Evolutionary conservation across 2,888 invertebrate genomes (phyloP), one percentile per base, ranked within the genome.

Genomic region (Diarsia dahlii): DNA sequence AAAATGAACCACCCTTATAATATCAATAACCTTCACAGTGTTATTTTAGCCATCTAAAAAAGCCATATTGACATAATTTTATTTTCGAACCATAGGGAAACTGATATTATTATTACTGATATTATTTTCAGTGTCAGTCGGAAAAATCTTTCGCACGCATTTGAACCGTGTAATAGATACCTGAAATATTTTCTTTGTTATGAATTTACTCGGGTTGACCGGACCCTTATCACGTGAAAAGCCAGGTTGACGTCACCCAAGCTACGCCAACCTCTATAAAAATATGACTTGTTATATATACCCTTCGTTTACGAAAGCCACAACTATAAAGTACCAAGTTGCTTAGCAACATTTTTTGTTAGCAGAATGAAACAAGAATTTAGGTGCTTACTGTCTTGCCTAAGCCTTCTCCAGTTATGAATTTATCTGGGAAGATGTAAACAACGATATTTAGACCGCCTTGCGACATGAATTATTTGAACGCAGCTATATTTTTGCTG

Each of bases 181-280:
- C 76, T 82, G 78, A 88, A 84, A 89, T 86, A 89, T 89, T 89
- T 87, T 83, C 74, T 84, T 75, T 87, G 84, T 86, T 85, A 87
- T 84, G 87, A 87, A 84, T 86, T 88, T 88, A 88, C 81, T 84
- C 71, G 85, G 87, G 85, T 88, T 87, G 85, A 84, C 81, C 83
- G 76, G 77, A 92, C 92, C 91, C 91, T 88, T 89, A 87, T 91
- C 91, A 91, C 58, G 75, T 75, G 76, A 75, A 87, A 89, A 90
- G 88, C 86, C 88, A 86, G 80, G 79, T 85, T 87, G 89, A 88
- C 89, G 73, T 87, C 80, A 80, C 68, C 73, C 54, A 68, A 28
- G 65, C 46, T 63, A 73, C 71, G 58, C 54, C 63, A 72, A 71
- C 67, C 73, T 75, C 60, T n/a, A 69, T 62, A 83, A 78, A 79